Percentiles rank a stretch among this genome's conserved stretches.
These are phyloP conservation scores for Yasuhikotakia modesta DNA, from an alignment of 2,797 vertebrate genomes.

Conservation along the genomic window DNA sequence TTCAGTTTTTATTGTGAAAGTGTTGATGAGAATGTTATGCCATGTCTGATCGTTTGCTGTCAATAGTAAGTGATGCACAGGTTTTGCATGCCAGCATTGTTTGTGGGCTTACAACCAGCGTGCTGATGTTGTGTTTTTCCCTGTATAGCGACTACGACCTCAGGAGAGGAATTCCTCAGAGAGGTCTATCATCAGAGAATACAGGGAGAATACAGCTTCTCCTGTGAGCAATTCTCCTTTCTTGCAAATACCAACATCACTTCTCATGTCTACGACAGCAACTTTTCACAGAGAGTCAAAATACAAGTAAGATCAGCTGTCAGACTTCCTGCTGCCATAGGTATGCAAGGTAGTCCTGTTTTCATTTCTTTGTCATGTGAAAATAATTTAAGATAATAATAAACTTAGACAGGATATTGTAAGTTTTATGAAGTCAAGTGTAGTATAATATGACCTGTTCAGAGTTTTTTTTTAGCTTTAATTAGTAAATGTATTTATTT, in stretches of 20 bases:
- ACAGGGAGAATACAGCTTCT: constrained; percentile 94
- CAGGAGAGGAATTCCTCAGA: constrained; percentile 91
- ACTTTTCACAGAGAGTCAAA: constrained; percentile 98
- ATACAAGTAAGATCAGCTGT: constrained; percentile 85
- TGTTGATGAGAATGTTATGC: constrained; percentile 11
- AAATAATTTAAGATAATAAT: not conserved
- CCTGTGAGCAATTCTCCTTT: constrained; percentile 95
- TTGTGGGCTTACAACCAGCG: constrained; percentile 4
- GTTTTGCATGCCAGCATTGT: constrained; percentile 14
- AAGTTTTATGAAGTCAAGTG: not conserved
- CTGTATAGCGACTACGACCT: constrained; percentile 92
- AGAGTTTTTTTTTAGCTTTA: no score
- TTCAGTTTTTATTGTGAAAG: not conserved
- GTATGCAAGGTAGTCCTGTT: not conserved
- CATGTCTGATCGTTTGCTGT: constrained; percentile 13
- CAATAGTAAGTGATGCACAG: not conserved
- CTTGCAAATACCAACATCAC: constrained; percentile 96
- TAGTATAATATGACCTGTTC: not conserved
- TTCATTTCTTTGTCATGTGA: not conserved
- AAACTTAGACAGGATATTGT: not conserved
- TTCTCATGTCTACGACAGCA: constrained; percentile 97
- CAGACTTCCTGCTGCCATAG: not conserved
- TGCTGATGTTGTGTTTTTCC: constrained; percentile 18
- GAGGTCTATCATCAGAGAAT: constrained; percentile 92
- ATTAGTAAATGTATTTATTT: not conserved